Evolutionary conservation across 2,113 vertebrate species (phyloP), one percentile per base, ranked within the genome.

Genomic region (Nanorana parkeri): DNA sequence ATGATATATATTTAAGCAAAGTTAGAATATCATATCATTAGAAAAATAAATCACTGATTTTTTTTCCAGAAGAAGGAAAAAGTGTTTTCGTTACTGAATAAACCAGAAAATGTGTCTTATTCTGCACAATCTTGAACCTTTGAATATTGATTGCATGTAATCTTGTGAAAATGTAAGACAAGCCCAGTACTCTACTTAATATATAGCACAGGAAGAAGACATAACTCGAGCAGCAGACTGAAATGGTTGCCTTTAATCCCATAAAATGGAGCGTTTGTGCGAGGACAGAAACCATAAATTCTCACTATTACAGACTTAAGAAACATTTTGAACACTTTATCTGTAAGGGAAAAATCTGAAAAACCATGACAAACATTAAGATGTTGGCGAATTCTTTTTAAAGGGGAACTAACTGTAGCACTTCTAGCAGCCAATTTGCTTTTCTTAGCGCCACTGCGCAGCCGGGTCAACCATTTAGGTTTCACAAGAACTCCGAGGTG

Each of bases 211-310:
- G 54, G 56, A 61, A 75, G 60, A 41, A 41, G 20, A 60, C 55
- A 75, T 75, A 6, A 61, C 60, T 41, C 20, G 11, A 75, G 15
- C 29, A 16, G 55, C 72, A 24, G 72, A 61, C 29, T 41, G 72
- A 19, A 75, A 75, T 75, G 60, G 29, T 56, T 75, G 72, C 28
- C 32, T 75, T 75, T 41, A 75, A 75, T 75, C 72, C 61, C n/a
- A 23, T 29, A 60, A 61, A 61, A 75, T 29, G 32, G 55, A 60
- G 6, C 72, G 61, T 75, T 61, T 75, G 72, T 61, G 19, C 28
- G 21, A 75, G 56, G 29, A 60, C 55, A 75, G 13, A n/a, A 41
- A 56, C 29, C 28, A 61, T 75, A 75, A 75, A 75, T 75, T 75
- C 28, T 61, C 5, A n/a, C 20, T 75, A 61, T 41, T 75, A 58